Evolutionary conservation across 2,888 invertebrate species (phyloP).

Genomic region (Diloba caeruleocephala): DNA sequence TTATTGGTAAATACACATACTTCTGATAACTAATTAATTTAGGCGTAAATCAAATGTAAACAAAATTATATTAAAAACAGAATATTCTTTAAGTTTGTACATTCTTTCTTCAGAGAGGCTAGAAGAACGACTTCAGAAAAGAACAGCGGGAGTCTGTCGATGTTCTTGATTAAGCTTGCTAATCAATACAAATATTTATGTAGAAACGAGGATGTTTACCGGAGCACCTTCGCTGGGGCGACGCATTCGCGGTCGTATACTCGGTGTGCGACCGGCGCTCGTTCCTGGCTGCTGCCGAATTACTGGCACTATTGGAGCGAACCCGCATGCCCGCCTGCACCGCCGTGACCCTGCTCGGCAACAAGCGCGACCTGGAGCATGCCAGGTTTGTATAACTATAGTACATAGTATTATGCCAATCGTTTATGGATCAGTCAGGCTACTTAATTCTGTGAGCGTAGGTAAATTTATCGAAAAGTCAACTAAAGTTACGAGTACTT

Average conservation of each 20-base stretch:
- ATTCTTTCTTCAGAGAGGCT: too few species aligned
- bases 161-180: background rate
- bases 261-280: slow-evolving; percentile 93
- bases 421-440: background rate
- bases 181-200: slow-evolving; percentile 58
- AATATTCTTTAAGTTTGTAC: too few species aligned
- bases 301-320: slow-evolving; percentile 92
- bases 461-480: slow-evolving; percentile 33
- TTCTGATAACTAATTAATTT: too few species aligned
- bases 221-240: slow-evolving; percentile 94
- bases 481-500: slow-evolving; percentile 19
- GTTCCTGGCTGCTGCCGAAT: slow-evolving; percentile 92
- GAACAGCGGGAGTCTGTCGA: background rate
- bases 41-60: too few species aligned
- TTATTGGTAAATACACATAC: too few species aligned
- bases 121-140: too few species aligned
- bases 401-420: background rate
- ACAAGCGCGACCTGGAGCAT: slow-evolving; percentile 94
- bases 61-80: too few species aligned
- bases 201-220: slow-evolving; percentile 93
- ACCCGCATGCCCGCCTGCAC: slow-evolving; percentile 93
- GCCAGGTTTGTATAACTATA: slow-evolving; percentile 88
- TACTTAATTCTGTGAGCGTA: slow-evolving; percentile 17
- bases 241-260: slow-evolving; percentile 95
- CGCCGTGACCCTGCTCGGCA: slow-evolving; percentile 93